Percentiles rank a stretch among this genome's conserved stretches.
phyloP scores from a whole-genome alignment of 2,113 vertebrate species.

The Pteropus alecto region DNA sequence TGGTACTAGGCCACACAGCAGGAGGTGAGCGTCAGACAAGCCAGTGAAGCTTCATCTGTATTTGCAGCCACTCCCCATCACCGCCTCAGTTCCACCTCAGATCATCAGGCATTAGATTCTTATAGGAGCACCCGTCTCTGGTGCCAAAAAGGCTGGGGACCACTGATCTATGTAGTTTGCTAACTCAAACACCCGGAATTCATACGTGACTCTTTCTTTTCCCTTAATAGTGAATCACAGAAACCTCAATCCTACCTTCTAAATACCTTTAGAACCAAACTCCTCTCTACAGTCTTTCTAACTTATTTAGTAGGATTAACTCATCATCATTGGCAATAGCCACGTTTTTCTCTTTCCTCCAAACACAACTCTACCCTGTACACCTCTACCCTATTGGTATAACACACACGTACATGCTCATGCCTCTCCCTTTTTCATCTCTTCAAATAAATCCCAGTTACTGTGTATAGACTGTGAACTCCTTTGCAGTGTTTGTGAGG shows the following conservation, averaged over 20 bases:
- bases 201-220: background rate
- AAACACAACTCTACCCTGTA: fast-evolving
- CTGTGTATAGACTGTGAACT: background rate
- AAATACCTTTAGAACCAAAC: background rate
- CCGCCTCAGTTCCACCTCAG: too few species aligned
- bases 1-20: too few species aligned
- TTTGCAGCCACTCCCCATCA: too few species aligned
- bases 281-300: background rate
- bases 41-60: too few species aligned
- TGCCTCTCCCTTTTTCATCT: background rate
- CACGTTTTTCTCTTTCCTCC: background rate
- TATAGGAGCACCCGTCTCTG: too few species aligned
- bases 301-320: background rate
- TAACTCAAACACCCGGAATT: background rate
- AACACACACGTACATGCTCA: too few species aligned
- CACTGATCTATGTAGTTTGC: background rate
- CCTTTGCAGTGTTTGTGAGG: background rate
- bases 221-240: background rate
- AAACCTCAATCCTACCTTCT: background rate
- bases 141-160: too few species aligned
- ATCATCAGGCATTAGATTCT: too few species aligned
- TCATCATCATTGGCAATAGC: background rate
- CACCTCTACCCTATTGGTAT: fast-evolving
- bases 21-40: too few species aligned
- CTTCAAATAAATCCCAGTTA: background rate